Evolutionary conservation across 2,888 invertebrate genomes (phyloP).

Genomic region (Drosophila pegasa): DNA sequence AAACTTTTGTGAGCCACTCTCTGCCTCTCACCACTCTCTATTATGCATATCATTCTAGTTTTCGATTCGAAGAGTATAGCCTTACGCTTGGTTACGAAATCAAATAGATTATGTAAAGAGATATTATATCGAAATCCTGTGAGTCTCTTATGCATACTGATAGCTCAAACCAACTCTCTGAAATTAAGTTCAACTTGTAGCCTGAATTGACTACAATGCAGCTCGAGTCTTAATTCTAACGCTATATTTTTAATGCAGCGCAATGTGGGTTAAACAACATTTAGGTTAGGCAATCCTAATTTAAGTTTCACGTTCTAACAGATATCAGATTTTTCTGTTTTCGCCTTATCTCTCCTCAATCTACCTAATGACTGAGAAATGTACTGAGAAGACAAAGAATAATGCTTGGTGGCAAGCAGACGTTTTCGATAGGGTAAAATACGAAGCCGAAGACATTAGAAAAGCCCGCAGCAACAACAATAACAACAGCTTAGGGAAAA

Average conservation of each 20-base stretch:
- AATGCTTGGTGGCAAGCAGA: slow-evolving; percentile 34
- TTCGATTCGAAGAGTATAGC: too few relatives aligned
- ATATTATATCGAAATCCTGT: too few relatives aligned
- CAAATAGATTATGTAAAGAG: too few relatives aligned
- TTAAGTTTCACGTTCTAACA: slow-evolving; percentile 6
- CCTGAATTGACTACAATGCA: neutral
- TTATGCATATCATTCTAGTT: too few relatives aligned
- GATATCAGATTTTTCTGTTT: slow-evolving; percentile 16
- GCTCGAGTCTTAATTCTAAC: neutral
- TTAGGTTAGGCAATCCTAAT: slow-evolving; percentile 1
- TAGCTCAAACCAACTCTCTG: neutral
- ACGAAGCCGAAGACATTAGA: slow-evolving; percentile 40
- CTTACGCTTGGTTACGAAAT: too few relatives aligned
- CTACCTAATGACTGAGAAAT: slow-evolving; percentile 62
- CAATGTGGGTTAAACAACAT: slow-evolving; percentile 10
- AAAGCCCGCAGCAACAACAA: slow-evolving; percentile 25
- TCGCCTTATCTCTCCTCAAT: slow-evolving; percentile 59
- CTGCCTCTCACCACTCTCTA: too few relatives aligned
- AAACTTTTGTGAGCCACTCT: too few relatives aligned
- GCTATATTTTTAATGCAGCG: neutral
- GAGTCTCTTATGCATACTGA: too few relatives aligned
- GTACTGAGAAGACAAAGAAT: slow-evolving; percentile 33
- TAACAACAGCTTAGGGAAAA: slow-evolving; percentile 22
- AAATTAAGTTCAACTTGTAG: neutral
- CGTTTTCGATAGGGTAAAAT: slow-evolving; percentile 49